A percentile compares a stretch with the other conserved stretches of the same genome.
These are phyloP conservation scores for Chirona hameri DNA, from an alignment of 2,888 invertebrate species.

Conservation along the genomic window DNA sequence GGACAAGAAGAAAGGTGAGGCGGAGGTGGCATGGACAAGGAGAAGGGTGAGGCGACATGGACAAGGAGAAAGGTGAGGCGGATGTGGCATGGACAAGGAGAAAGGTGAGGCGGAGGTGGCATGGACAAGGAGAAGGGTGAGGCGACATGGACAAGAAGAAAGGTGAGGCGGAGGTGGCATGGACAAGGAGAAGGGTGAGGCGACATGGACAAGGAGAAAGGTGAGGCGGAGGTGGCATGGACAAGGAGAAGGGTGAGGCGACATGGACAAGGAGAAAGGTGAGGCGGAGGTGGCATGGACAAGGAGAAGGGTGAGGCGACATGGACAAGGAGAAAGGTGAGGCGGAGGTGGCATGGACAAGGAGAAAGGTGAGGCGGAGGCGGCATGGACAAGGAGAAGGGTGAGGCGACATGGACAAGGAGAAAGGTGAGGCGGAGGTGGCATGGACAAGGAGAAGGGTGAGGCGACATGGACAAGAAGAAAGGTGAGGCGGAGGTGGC, in stretches of 20 bases:
- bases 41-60: slow-evolving; percentile 87
- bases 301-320: slow-evolving; percentile 81
- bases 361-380: slow-evolving; percentile 77
- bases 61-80: slow-evolving; percentile 75
- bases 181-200: slow-evolving; percentile 84
- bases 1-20: slow-evolving; percentile 78
- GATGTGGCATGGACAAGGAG: slow-evolving; percentile 90
- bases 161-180: slow-evolving; percentile 80
- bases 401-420: slow-evolving; percentile 86
- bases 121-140: slow-evolving; percentile 83
- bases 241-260: slow-evolving; percentile 82
- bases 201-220: slow-evolving; percentile 88
- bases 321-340: slow-evolving; percentile 83
- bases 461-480: slow-evolving; percentile 86
- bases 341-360: slow-evolving; percentile 93
- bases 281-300: slow-evolving; percentile 87
- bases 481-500: slow-evolving; percentile 80
- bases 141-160: slow-evolving; percentile 92
- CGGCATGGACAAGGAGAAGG: slow-evolving; percentile 88
- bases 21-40: slow-evolving; percentile 93
- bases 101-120: slow-evolving; percentile 80
- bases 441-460: slow-evolving; percentile 87
- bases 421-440: slow-evolving; percentile 78
- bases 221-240: slow-evolving; percentile 84
- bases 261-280: slow-evolving; percentile 87